Evolutionary conservation across 37 sponge, comb jelly and placozoan genomes (phyloP).

Genomic region (Tethya wilhelma): DNA sequence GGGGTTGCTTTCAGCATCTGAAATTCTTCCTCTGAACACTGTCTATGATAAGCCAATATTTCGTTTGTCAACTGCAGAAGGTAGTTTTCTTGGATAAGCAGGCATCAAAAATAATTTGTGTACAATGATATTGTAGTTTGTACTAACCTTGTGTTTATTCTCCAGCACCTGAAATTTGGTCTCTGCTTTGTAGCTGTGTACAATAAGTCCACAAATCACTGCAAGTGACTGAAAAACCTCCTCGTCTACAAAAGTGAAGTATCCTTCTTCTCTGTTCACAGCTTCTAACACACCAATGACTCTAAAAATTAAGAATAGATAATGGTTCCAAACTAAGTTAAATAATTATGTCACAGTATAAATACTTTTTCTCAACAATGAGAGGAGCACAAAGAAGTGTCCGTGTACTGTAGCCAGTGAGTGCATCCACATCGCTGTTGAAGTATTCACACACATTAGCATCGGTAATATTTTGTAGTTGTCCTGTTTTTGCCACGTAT

Average conservation of each 20-base stretch:
- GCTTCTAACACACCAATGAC: conserved; percentile 71
- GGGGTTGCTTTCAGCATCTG: conserved; percentile 5
- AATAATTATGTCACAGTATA: background rate
- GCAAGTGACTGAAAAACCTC: background rate
- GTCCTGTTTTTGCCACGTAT: conserved; percentile 32
- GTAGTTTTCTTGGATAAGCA: conserved; percentile 52
- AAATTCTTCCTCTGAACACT: conserved; percentile 33
- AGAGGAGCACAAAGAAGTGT: conserved; percentile 75
- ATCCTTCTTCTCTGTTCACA: conserved; percentile 61
- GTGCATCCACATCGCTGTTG: conserved; percentile 55
- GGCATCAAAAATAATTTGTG: background rate
- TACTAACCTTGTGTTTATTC: conserved; percentile 9
- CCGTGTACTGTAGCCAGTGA: conserved; percentile 54
- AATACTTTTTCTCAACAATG: conserved; percentile 43
- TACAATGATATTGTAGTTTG: background rate
- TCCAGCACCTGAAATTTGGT: background rate
- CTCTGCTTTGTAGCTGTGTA: background rate
- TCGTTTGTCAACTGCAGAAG: no score
- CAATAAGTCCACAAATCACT: background rate
- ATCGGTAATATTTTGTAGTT: conserved; percentile 34
- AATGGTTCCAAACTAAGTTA: background rate
- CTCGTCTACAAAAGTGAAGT: conserved; percentile 37
- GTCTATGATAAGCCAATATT: conserved; percentile 55
- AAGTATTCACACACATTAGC: conserved; percentile 26
- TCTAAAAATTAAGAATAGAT: conserved; percentile 19